Evolutionary conservation across 2,888 invertebrate species (phyloP), one percentile per base, ranked within the genome.

Genomic region (Apodemia mormo): DNA sequence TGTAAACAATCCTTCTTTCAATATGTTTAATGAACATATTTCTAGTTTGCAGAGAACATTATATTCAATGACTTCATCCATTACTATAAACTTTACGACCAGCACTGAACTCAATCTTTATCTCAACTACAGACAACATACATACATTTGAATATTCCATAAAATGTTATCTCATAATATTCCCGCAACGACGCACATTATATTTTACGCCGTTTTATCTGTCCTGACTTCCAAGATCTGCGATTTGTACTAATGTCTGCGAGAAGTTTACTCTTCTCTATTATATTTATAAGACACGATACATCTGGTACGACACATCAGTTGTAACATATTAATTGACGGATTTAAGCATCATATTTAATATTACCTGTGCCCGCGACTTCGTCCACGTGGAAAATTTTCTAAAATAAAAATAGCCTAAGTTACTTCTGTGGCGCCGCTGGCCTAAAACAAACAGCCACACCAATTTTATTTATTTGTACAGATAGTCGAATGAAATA

Each of bases 31-130:
- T 45, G 9, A 10, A 45, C 9, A 45, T 45, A 10, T 45, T 45
- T 45, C 45, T 45, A 45, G 10, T 43, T 10, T 10, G 2, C 10
- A 43, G 43, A 43, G 9, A 54, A 9, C 56, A 30, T 69, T 49
- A 33, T 14, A 33, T 43, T 45, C 22, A 56, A 29, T 29, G 8
- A 22, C 58, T 58, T 45, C 45, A 45, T 45, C 45, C 45, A 45
- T 45, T 45, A 45, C 45, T 10, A 45, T 9, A 45, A 45, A 45
- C 45, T 58, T 58, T 30, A 58, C 10, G 2, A 29, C 10, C 58
- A 30, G 3, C 29, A 58, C 10, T 43, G 37, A 65, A 69, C 29
- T 40, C 78, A 75, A 78, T 82, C 79, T 79, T 81, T 84, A 86
- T 73, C 45, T 45, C 30, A 58, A 30, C 8, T 29, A 30, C 58